Conservation (phyloP, 2,888 invertebrate genomes). For the Hirtodrosophila cameraria region DNA sequence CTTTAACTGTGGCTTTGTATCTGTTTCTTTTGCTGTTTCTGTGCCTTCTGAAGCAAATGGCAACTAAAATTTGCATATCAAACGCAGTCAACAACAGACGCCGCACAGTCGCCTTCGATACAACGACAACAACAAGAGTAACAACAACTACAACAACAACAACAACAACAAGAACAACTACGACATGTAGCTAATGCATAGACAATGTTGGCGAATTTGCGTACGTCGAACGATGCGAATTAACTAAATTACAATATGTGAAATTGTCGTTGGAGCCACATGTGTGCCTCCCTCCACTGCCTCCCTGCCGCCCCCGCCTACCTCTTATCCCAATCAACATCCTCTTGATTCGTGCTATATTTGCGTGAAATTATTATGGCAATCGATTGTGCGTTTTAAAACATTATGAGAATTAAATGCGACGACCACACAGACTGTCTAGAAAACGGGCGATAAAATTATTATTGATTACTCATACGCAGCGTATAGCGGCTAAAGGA, state of each 20-base stretch:
- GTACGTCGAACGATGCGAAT: slow-evolving; percentile 72
- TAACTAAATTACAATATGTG: slow-evolving; percentile 76
- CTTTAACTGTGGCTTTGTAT: slow-evolving; percentile 10
- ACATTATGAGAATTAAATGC: slow-evolving; percentile 62
- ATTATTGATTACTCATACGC: slow-evolving; percentile 78
- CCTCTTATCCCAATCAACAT: neutral
- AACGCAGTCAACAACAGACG: slow-evolving; percentile 75
- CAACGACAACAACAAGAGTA: slow-evolving; percentile 35
- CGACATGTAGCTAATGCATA: slow-evolving; percentile 68
- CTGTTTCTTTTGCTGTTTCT: slow-evolving; percentile 29
- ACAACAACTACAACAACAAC: slow-evolving; percentile 16
- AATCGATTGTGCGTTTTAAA: slow-evolving; percentile 69
- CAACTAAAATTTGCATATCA: slow-evolving; percentile 74
- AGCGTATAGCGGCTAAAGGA: slow-evolving; percentile 50
- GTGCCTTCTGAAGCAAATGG: slow-evolving; percentile 46
- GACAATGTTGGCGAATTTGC: slow-evolving; percentile 74
- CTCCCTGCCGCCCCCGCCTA: neutral
- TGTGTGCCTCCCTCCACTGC: neutral
- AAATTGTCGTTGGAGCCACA: slow-evolving; percentile 56
- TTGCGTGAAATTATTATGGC: slow-evolving; percentile 75
- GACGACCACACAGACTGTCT: slow-evolving; percentile 44
- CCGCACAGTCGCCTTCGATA: slow-evolving; percentile 72
- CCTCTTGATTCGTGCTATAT: slow-evolving; percentile 47
- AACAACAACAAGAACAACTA: slow-evolving; percentile 29
- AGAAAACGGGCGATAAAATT: slow-evolving; percentile 64